These are phyloP conservation scores for Nemotelus pantherinus DNA, from an alignment of 2,888 invertebrate species.

Conservation along the genomic window DNA sequence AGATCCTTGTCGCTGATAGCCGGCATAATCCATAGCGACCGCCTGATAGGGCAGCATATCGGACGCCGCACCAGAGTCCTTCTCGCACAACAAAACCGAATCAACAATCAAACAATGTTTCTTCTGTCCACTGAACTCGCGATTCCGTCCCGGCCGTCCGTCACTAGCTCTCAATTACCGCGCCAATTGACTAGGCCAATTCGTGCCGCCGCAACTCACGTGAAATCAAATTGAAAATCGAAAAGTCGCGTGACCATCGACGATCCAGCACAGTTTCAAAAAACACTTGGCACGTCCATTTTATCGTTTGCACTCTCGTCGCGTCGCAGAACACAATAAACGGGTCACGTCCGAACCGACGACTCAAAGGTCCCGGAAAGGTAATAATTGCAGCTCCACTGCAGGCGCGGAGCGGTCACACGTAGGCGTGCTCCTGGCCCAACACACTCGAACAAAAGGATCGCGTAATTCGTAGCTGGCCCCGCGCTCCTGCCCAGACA, in stretches of 20 bases:
- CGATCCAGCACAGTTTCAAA: constrained; percentile 27
- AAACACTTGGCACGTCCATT: constrained; percentile 38
- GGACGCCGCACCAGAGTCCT: not conserved
- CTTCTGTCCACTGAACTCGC: constrained; percentile 44
- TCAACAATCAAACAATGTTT: constrained; percentile 27
- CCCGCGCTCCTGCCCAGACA: not conserved
- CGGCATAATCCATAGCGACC: constrained; percentile 87
- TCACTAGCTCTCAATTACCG: not conserved
- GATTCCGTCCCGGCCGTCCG: constrained; percentile 27
- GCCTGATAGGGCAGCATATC: constrained; percentile 87
- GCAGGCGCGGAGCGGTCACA: not conserved
- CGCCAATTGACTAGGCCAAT: not conserved
- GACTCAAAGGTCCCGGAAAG: constrained; percentile 21
- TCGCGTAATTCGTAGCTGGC: constrained; percentile 12
- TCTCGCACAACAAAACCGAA: not conserved
- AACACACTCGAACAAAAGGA: constrained; percentile 33
- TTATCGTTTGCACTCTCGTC: constrained; percentile 31
- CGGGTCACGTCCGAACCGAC: constrained; percentile 24
- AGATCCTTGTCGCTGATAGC: constrained; percentile 70
- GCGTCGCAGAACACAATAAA: constrained; percentile 25
- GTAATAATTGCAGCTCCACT: not conserved
- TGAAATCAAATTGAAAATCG: constrained; percentile 4
- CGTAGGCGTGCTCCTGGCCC: constrained; percentile 32
- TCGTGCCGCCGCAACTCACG: constrained; percentile 17
- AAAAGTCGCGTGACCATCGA: not conserved